These are phyloP conservation scores for Engraulis encrasicolus DNA, from an alignment of 2,113 vertebrate genomes.

Conservation along the genomic window DNA sequence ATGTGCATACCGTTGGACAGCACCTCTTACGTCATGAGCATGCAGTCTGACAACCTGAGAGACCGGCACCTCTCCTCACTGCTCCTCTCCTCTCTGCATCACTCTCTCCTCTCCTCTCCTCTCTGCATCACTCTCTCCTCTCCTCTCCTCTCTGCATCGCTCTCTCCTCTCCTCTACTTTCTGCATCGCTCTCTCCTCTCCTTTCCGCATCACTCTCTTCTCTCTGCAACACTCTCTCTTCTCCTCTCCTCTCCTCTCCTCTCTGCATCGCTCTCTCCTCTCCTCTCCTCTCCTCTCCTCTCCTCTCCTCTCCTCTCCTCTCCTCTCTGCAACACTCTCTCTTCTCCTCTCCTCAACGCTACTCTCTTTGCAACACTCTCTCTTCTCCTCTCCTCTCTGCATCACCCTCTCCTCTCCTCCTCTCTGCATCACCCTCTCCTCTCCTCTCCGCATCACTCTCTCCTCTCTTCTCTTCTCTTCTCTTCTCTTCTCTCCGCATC, in stretches of 20 bases:
- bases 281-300: neutral
- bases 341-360: constrained; percentile 37
- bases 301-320: constrained; percentile 35
- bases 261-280: too few relatives aligned
- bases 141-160: too few relatives aligned
- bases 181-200: constrained; percentile 43
- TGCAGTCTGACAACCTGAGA: neutral
- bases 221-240: neutral
- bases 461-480: constrained; percentile 36
- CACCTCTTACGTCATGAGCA: neutral
- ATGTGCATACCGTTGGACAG: neutral
- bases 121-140: constrained; percentile 44
- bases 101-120: constrained; percentile 37
- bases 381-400: constrained; percentile 34
- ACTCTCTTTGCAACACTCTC: neutral
- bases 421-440: too few relatives aligned
- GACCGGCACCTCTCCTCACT: constrained; percentile 45
- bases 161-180: constrained; percentile 37
- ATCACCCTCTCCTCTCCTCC: constrained; percentile 40
- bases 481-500: constrained; percentile 37
- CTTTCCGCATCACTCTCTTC: too few relatives aligned
- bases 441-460: neutral
- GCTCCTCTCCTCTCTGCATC: too few relatives aligned
- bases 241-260: constrained; percentile 35
- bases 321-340: too few relatives aligned